phyloP scores from a whole-genome alignment of 2,797 vertebrate genomes.

The Eremophila alpestris region DNA sequence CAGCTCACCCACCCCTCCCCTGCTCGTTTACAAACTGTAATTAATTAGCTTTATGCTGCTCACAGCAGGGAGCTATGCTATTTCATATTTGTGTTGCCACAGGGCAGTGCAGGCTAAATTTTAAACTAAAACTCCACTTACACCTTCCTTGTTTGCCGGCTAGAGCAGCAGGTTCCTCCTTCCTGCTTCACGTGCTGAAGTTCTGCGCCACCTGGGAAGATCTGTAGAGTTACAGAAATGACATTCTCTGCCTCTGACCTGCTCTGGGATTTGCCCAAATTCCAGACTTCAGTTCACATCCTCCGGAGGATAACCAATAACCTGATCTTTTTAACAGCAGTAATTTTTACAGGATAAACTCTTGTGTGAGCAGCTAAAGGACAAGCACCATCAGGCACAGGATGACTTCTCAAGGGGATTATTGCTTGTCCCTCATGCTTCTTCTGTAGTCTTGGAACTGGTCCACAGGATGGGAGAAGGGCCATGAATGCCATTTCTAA shows the following conservation, averaged over 20 bases:
- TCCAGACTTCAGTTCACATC: background rate
- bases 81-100: background rate
- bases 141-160: background rate
- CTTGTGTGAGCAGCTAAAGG: background rate
- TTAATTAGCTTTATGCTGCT: background rate
- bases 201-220: background rate
- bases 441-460: background rate
- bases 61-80: background rate
- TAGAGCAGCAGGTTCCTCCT: background rate
- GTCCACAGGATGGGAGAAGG: background rate
- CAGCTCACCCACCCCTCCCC: background rate
- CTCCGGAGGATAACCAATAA: background rate
- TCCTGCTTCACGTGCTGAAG: fast-evolving
- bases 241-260: background rate
- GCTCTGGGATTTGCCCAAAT: background rate
- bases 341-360: background rate
- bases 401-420: background rate
- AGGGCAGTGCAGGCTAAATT: background rate
- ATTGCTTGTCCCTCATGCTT: background rate
- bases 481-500: background rate
- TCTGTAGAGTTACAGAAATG: background rate
- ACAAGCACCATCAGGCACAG: background rate
- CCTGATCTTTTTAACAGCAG: background rate
- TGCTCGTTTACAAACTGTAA: background rate
- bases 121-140: background rate